Percentiles rank a stretch among this genome's conserved stretches.
phyloP scores from a whole-genome alignment of 2,888 invertebrate species.

The Trichogramma dendrolimi region DNA sequence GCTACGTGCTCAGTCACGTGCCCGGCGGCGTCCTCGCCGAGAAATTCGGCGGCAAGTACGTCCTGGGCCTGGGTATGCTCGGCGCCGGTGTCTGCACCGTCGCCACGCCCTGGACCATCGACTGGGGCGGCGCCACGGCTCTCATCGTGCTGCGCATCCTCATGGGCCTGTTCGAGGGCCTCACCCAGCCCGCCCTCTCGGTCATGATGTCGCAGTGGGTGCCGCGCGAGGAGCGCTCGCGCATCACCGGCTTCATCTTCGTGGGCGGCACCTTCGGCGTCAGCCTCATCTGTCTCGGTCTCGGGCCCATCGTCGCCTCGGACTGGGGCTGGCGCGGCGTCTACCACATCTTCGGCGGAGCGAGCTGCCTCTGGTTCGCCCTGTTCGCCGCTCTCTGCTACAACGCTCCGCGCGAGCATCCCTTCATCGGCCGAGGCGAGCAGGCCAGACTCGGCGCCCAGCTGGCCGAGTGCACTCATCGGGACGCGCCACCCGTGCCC shows the following conservation, averaged over 20 bases:
- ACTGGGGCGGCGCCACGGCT: conserved; percentile 62
- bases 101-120: conserved; percentile 71
- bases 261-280: conserved; percentile 71
- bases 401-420: conserved; percentile 48
- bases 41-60: conserved; percentile 81
- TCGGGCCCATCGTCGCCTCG: conserved; percentile 62
- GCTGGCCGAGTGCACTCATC: conserved; percentile 33
- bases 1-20: conserved; percentile 76
- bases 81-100: conserved; percentile 80
- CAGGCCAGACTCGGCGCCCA: conserved; percentile 44
- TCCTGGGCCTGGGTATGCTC: conserved; percentile 75
- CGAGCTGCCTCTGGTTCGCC: conserved; percentile 66
- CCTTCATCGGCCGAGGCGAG: conserved; percentile 39
- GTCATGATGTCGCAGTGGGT: conserved; percentile 78
- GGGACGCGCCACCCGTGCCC: conserved; percentile 26
- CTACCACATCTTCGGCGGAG: conserved; percentile 73
- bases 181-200: conserved; percentile 79
- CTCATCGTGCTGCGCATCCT: conserved; percentile 72
- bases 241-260: conserved; percentile 73
- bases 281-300: conserved; percentile 60
- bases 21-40: conserved; percentile 80
- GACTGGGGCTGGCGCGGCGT: conserved; percentile 70
- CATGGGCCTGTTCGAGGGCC: conserved; percentile 82
- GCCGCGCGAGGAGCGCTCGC: conserved; percentile 64
- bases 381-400: conserved; percentile 42